A percentile compares a stretch with the other conserved stretches of the same genome.
Evolutionary conservation across 2,113 vertebrate genomes (phyloP).

Genomic region (Sciurus niger): DNA sequence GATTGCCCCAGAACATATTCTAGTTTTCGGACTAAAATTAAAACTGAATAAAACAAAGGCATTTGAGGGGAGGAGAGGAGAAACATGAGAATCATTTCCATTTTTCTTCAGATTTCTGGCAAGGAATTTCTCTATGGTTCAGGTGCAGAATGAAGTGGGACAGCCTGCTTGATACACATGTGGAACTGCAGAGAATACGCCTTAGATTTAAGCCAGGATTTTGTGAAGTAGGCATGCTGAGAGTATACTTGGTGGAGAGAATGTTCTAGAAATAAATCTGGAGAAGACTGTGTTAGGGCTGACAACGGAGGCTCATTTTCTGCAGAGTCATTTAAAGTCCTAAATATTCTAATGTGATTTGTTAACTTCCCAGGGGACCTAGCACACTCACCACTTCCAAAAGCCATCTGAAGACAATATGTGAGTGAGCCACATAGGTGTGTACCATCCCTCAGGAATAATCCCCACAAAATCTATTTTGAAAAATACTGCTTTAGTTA

Average conservation of each 20-base stretch:
- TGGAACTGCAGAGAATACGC: accelerated
- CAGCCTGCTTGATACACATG: background rate
- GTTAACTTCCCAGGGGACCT: background rate
- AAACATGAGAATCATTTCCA: background rate
- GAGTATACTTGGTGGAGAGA: background rate
- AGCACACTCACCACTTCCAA: background rate
- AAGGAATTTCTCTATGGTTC: background rate
- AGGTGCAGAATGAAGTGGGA: background rate
- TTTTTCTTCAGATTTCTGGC: conserved; percentile 14
- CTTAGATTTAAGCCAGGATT: background rate
- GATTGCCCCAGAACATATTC: background rate
- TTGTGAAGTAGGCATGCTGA: background rate
- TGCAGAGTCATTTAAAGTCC: background rate
- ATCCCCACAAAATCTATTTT: background rate
- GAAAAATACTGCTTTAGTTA: background rate
- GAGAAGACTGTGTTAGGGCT: background rate
- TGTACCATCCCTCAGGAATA: background rate
- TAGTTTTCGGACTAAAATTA: background rate
- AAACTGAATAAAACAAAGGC: background rate
- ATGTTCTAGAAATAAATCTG: background rate
- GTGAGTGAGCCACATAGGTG: background rate
- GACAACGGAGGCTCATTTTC: background rate
- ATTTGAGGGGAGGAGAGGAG: background rate
- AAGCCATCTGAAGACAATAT: background rate
- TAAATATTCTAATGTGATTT: background rate